A percentile compares a stretch with the other conserved stretches of the same genome.
These are phyloP conservation scores for Esperia sulphurella DNA, from an alignment of 2,888 invertebrate genomes.

Conservation along the genomic window DNA sequence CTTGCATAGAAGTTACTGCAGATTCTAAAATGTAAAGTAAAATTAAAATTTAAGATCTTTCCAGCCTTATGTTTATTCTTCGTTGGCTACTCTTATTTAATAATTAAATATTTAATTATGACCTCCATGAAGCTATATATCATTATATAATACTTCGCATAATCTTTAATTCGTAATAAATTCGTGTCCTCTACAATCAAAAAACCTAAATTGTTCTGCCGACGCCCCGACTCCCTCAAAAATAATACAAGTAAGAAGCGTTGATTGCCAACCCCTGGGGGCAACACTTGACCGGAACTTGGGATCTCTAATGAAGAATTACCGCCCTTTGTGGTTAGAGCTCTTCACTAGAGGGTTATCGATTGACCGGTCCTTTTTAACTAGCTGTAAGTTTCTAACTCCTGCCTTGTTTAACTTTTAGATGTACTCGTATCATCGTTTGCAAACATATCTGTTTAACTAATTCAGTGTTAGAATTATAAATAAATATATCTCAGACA, in stretches of 20 bases:
- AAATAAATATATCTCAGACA: no score
- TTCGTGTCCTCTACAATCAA: neutral
- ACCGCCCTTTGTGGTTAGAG: slow-evolving; percentile 51
- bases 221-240: slow-evolving; percentile 37
- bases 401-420: neutral
- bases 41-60: no score
- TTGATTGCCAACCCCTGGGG: slow-evolving; percentile 67
- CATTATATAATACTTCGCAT: neutral
- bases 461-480: neutral
- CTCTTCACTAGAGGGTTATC: slow-evolving; percentile 27
- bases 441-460: neutral
- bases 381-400: slow-evolving; percentile 2
- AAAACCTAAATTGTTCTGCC: slow-evolving; percentile 15
- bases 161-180: neutral
- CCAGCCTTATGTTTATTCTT: no score
- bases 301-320: slow-evolving; percentile 68
- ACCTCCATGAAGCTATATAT: no score
- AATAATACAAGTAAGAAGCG: slow-evolving; percentile 54
- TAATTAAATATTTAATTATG: no score
- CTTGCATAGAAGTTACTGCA: no score
- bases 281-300: slow-evolving; percentile 65
- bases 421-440: no score
- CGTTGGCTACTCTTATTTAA: no score
- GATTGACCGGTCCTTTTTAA: slow-evolving; percentile 27
- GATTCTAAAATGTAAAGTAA: no score